Evolutionary conservation across 1,140 invertebrate species (phyloP), one percentile per base, ranked within the genome.

Genomic region (Vanessa tameamea): DNA sequence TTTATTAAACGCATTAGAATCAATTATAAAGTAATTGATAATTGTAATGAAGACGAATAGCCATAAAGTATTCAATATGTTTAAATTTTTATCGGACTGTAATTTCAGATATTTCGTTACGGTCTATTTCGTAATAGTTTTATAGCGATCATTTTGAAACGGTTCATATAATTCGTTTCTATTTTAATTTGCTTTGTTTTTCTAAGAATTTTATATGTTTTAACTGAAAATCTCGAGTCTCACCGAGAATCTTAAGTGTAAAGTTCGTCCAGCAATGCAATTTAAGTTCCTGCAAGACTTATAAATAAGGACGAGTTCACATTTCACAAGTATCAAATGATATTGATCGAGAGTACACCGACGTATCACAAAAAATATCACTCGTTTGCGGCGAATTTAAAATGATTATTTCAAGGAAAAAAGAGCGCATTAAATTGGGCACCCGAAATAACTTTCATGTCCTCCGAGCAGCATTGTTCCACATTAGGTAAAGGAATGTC

Each of bases 401-500:
- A 64, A 65, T 74, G 78, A 69, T 74, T 69, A 69, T 72, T 76
- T 77, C 77, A 80, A 78, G 79, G 79, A 75, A 76, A 77, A 47
- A 71, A 59, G 61, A 43, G 47, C 47, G 63, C 72, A 57, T 57
- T 64, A 72, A 71, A 76, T 69, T 67, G 64, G 75, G 66, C 73
- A 73, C 78, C 79, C 78, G 73, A 85, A 87, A 90, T 87, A 88
- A 77, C 83, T 86, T 61, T 70, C 79, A 76, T 72, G 71, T 76
- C 59, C 47, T 68, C n/a, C 13, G 61, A 51, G 11, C 37, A 23
- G 83, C 83, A 90, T 88, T 90, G 88, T 90, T 88, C 89, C 87
- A 84, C 84, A 89, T 91, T 91, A 86, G 89, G 89, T 86, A 88
- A 84, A 88, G 84, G 87, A 87, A 91, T 89, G 85, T 82, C 78